phyloP scores from a whole-genome alignment of 2,113 vertebrate genomes.

The Melierax canorus region DNA sequence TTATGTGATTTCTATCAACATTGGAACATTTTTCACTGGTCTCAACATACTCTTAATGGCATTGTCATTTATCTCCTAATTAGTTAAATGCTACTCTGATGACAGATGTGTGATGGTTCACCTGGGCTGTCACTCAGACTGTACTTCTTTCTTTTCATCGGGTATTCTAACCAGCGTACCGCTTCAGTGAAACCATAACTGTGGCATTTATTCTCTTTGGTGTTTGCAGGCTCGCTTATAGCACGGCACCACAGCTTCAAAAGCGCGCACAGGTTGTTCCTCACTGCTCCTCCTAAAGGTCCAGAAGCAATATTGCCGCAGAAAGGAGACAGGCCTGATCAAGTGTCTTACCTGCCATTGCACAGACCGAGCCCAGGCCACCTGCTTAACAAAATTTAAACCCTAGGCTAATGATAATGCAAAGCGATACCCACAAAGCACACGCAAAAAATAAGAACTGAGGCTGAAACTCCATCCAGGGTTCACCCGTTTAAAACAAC shows the following conservation, averaged over 20 bases:
- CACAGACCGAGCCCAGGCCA: background rate
- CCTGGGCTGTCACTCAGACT: conserved; percentile 1
- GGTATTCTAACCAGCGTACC: background rate
- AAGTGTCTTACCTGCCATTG: background rate
- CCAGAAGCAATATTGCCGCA: background rate
- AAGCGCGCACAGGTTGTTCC: background rate
- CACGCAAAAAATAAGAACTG: background rate
- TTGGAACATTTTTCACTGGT: background rate
- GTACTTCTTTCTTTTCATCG: background rate
- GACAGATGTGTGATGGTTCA: background rate
- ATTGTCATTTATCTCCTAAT: conserved; percentile 49
- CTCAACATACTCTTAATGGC: conserved; percentile 11
- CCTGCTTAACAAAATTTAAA: background rate
- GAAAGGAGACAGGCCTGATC: background rate
- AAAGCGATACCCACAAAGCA: background rate
- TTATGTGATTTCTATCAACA: conserved; percentile 35
- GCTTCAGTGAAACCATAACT: background rate
- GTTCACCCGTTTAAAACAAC: background rate
- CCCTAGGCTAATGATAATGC: background rate
- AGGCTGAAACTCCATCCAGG: background rate
- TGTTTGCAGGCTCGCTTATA: background rate
- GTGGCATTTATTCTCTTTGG: background rate
- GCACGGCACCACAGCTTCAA: background rate
- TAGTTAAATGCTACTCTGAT: conserved; percentile 38
- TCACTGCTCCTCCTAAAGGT: background rate